These are phyloP conservation scores for Bufotes viridis DNA, from an alignment of 2,797 vertebrate genomes.

Conservation along the genomic window DNA sequence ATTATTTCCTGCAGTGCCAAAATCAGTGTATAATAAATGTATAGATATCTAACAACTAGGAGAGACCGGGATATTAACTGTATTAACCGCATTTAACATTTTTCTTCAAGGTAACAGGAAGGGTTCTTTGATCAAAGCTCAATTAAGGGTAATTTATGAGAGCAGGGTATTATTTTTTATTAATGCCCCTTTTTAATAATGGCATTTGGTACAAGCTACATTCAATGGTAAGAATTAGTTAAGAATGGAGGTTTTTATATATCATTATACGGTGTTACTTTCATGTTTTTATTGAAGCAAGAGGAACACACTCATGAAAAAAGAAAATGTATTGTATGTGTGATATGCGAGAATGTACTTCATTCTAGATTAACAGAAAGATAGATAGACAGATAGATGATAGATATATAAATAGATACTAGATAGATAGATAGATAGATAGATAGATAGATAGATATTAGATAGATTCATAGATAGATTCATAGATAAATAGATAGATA, in stretches of 20 bases:
- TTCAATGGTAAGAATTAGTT: not conserved
- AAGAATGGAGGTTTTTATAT: not conserved
- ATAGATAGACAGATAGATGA: too few species aligned
- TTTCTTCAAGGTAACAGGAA: slow-evolving; percentile 38
- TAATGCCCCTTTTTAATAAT: not conserved
- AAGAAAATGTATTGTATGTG: not conserved
- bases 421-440: too few species aligned
- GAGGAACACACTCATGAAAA: not conserved
- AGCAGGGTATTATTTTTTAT: not conserved
- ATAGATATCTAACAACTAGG: slow-evolving; percentile 30
- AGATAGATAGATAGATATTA: too few species aligned
- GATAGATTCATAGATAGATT: too few species aligned
- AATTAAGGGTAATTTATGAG: slow-evolving; percentile 34
- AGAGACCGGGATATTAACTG: slow-evolving; percentile 17
- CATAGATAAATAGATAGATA: too few species aligned
- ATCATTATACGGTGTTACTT: not conserved
- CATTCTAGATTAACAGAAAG: not conserved
- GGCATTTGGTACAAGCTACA: not conserved
- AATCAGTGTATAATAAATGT: slow-evolving; percentile 36
- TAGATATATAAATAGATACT: too few species aligned
- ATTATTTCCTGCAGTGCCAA: slow-evolving; percentile 54
- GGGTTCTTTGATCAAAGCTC: slow-evolving; percentile 2
- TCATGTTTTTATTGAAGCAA: not conserved
- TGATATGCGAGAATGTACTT: not conserved
- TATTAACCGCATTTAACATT: slow-evolving; percentile 31